These are phyloP conservation scores for Lampris megalopsis DNA, from an alignment of 2,113 vertebrate species.

Conservation along the genomic window DNA sequence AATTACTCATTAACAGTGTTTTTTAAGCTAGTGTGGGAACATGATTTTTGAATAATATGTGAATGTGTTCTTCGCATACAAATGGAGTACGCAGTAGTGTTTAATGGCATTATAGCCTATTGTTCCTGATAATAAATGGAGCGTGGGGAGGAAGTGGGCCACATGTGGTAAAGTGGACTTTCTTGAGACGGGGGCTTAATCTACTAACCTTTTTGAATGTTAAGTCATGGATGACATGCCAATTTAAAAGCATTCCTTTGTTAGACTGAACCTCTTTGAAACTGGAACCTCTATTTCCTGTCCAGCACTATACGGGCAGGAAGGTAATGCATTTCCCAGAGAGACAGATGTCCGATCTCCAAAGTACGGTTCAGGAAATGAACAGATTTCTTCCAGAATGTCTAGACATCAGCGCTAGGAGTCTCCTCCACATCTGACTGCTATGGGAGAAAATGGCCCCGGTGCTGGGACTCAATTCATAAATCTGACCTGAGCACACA, in stretches of 20 bases:
- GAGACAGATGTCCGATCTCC: conserved; percentile 57
- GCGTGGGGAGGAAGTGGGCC: conserved; percentile 45
- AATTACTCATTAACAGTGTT: not conserved
- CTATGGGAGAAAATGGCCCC: not conserved
- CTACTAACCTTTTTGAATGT: conserved; percentile 60
- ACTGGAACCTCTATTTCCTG: conserved; percentile 63
- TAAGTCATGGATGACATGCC: conserved; percentile 14
- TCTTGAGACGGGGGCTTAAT: conserved; percentile 46
- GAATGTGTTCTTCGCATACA: not conserved
- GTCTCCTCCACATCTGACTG: conserved; percentile 19
- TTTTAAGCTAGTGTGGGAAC: not conserved
- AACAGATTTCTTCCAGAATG: conserved; percentile 60
- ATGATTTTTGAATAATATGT: conserved; percentile 6
- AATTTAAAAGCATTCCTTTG: conserved; percentile 51
- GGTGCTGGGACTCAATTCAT: conserved; percentile 14
- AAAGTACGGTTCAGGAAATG: conserved; percentile 63
- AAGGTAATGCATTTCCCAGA: conserved; percentile 75
- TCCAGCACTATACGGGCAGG: conserved; percentile 44
- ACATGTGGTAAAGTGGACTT: conserved; percentile 67
- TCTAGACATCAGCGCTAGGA: conserved; percentile 30
- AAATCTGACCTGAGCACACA: conserved; percentile 1
- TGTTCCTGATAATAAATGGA: conserved; percentile 33
- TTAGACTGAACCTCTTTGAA: conserved; percentile 61
- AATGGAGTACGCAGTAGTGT: conserved; percentile 29
- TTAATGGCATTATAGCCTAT: conserved; percentile 38